phyloP scores from a whole-genome alignment of 1,140 invertebrate species.

The Drosophila tsacasi region DNA sequence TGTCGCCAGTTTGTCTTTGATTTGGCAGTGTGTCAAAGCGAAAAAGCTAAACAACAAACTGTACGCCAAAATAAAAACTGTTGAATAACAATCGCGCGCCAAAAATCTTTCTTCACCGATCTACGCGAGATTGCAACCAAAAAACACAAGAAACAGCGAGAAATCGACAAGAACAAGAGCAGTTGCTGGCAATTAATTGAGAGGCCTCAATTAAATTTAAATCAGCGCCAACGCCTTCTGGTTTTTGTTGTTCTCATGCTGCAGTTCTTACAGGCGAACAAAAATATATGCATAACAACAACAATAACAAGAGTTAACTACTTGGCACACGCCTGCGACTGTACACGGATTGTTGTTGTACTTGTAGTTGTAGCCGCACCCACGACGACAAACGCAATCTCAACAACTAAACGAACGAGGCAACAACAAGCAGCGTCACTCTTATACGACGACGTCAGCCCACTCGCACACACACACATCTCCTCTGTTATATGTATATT shows the following conservation, averaged over 20 bases:
- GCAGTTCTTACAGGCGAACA: slow-evolving; percentile 17
- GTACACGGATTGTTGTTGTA: slow-evolving; percentile 43
- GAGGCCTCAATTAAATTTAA: slow-evolving; percentile 75
- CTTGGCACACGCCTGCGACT: slow-evolving; percentile 73
- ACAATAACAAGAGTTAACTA: slow-evolving; percentile 50
- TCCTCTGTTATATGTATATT: not conserved
- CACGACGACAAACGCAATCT: slow-evolving; percentile 55
- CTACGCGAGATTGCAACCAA: slow-evolving; percentile 25
- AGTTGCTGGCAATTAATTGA: slow-evolving; percentile 74
- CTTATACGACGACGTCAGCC: slow-evolving; percentile 70
- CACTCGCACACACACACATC: slow-evolving; percentile 34
- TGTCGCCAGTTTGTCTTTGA: slow-evolving; percentile 60
- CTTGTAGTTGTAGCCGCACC: slow-evolving; percentile 63
- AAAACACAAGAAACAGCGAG: slow-evolving; percentile 13
- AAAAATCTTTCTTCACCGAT: slow-evolving; percentile 47
- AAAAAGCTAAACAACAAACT: slow-evolving; percentile 50
- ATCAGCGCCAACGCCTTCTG: slow-evolving; percentile 70
- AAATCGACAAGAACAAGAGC: slow-evolving; percentile 26
- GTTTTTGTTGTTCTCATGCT: slow-evolving; percentile 37
- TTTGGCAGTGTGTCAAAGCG: slow-evolving; percentile 53
- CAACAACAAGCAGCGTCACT: slow-evolving; percentile 54
- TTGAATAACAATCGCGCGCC: slow-evolving; percentile 75
- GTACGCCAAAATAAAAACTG: slow-evolving; percentile 47
- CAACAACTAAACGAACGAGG: slow-evolving; percentile 20
- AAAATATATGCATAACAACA: slow-evolving; percentile 23